Evolutionary conservation across 2,113 vertebrate genomes (phyloP).

Genomic region (Anser cygnoides): DNA sequence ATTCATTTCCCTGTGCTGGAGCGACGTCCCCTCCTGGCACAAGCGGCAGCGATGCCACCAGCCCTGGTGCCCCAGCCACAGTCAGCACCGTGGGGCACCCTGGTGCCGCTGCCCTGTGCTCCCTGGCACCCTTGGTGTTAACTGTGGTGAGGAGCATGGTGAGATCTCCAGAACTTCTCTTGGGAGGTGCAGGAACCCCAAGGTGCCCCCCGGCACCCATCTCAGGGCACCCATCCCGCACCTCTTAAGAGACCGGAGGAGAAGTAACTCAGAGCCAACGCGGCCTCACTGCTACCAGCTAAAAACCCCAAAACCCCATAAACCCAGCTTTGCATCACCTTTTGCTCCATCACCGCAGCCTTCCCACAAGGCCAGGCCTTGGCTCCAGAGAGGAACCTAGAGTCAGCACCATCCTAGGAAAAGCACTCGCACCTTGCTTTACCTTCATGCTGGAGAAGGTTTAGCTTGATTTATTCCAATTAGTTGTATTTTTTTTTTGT

Average conservation of each 20-base stretch:
- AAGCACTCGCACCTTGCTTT: constrained; percentile 52
- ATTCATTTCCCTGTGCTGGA: constrained; percentile 41
- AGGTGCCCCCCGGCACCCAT: background rate
- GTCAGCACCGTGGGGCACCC: background rate
- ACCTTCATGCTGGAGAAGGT: constrained; percentile 51
- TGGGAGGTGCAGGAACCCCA: background rate
- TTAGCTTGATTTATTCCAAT: constrained; percentile 70
- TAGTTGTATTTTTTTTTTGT: constrained; percentile 70
- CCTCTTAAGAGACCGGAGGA: background rate
- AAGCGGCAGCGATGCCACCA: background rate
- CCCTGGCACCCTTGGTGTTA: background rate
- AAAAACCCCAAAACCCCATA: background rate
- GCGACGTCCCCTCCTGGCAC: background rate
- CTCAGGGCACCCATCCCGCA: background rate
- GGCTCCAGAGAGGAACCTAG: background rate
- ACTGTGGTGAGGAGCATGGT: accelerated
- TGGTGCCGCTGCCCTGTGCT: background rate
- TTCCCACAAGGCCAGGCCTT: no score
- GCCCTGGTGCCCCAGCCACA: background rate
- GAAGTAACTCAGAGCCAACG: background rate
- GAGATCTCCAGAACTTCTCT: background rate
- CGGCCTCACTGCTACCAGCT: constrained; percentile 14
- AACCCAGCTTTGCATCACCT: constrained; percentile 14
- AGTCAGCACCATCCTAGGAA: constrained; percentile 43
- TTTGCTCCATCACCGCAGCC: background rate